phyloP scores from a whole-genome alignment of 2,888 invertebrate species.

The Nephrotoma flavescens region DNA sequence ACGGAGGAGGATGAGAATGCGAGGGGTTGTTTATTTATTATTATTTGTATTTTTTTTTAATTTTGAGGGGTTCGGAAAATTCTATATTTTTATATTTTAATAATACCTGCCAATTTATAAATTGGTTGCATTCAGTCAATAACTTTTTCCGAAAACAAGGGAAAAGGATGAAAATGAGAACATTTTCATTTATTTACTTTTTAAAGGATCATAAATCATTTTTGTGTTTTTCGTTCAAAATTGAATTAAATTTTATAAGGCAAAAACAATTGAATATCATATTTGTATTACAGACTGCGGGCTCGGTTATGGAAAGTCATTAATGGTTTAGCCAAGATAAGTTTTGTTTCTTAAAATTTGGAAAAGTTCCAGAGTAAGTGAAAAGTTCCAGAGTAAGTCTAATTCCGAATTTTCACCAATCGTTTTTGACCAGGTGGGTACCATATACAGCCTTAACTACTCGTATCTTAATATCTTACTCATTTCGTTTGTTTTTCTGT shows the following conservation, averaged over 20 bases:
- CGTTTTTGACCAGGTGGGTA: no score
- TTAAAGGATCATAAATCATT: neutral
- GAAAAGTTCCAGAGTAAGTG: no score
- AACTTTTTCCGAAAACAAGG: neutral
- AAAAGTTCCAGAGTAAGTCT: no score
- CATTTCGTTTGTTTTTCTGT: no score
- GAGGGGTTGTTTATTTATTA: neutral
- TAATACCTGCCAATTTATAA: neutral
- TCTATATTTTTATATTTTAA: neutral
- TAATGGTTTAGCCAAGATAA: no score
- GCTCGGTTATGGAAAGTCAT: no score
- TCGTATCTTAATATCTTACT: no score
- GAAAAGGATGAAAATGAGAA: neutral
- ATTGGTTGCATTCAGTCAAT: neutral
- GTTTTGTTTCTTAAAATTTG: no score
- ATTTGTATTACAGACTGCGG: no score
- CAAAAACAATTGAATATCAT: no score
- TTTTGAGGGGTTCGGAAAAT: neutral
- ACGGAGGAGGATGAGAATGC: neutral
- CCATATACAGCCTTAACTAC: no score
- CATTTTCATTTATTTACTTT: neutral
- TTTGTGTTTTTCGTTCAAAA: neutral
- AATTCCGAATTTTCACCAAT: no score
- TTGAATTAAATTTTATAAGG: neutral
- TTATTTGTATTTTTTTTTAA: neutral